Conservation (phyloP, 2,113 vertebrate species). For the Mastomys coucha region DNA sequence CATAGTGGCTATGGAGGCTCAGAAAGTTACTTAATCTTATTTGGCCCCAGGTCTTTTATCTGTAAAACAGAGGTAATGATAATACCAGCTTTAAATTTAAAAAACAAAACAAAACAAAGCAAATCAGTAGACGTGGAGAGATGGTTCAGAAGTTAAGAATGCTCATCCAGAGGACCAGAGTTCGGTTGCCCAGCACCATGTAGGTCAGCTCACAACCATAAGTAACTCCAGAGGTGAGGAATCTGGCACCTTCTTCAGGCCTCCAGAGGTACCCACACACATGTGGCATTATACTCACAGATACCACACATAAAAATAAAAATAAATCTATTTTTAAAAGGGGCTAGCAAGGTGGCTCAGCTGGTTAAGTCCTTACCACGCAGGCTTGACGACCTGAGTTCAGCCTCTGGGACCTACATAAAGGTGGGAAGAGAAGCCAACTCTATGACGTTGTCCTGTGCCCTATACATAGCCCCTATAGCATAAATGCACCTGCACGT, state of each 20-base stretch:
- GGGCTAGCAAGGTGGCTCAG: neutral
- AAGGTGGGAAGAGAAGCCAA: neutral
- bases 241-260: neutral
- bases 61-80: constrained; percentile 39
- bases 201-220: neutral
- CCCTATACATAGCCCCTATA: too few species aligned
- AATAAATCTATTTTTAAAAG: neutral
- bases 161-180: neutral
- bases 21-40: constrained; percentile 23
- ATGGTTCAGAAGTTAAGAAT: neutral
- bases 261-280: neutral
- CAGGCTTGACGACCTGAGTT: neutral
- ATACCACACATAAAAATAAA: neutral
- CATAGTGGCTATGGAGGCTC: neutral
- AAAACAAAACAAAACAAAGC: neutral
- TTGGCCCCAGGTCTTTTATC: neutral
- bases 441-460: neutral
- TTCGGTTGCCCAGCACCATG: neutral
- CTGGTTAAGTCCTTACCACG: neutral
- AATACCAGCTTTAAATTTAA: neutral
- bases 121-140: neutral
- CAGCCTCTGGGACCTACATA: neutral
- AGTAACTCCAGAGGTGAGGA: neutral
- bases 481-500: too few species aligned
- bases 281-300: neutral